Percentiles rank a stretch among this genome's conserved stretches.
Evolutionary conservation across 1,140 invertebrate genomes (phyloP).

Genomic region (Nasonia longicornis): DNA sequence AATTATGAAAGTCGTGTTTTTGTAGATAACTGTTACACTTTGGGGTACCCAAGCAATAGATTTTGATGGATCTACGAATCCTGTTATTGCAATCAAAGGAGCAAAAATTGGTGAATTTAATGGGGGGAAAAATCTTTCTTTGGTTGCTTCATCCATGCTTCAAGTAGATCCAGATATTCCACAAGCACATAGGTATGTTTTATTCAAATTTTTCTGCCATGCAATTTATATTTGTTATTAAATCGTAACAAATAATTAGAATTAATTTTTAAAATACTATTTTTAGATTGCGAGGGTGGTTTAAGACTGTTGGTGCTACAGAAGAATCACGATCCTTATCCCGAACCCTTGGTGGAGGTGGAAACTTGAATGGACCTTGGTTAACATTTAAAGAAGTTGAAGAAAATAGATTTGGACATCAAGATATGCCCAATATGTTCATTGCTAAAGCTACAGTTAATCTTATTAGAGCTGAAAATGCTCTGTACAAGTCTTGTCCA

Average conservation of each 20-base stretch:
- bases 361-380: constrained; percentile 62
- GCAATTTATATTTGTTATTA: constrained; percentile 1
- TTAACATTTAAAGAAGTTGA: constrained; percentile 81
- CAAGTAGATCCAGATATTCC: constrained; percentile 90
- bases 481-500: constrained; percentile 92
- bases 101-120: constrained; percentile 79
- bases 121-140: constrained; percentile 78
- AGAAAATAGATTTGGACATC: constrained; percentile 73
- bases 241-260: not conserved
- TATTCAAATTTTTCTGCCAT: not conserved
- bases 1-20: constrained; percentile 47
- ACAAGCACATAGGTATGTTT: constrained; percentile 78
- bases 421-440: constrained; percentile 85
- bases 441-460: constrained; percentile 78
- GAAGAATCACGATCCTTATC: constrained; percentile 68
- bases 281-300: constrained; percentile 87
- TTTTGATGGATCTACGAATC: constrained; percentile 82
- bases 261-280: not conserved
- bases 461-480: constrained; percentile 81
- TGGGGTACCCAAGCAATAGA: constrained; percentile 88
- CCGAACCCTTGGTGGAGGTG: constrained; percentile 48
- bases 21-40: constrained; percentile 76
- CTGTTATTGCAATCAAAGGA: constrained; percentile 87
- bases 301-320: constrained; percentile 79
- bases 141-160: constrained; percentile 72